Evolutionary conservation across 1,140 invertebrate species (phyloP).

Genomic region (Lordiphosa stackelbergi): DNA sequence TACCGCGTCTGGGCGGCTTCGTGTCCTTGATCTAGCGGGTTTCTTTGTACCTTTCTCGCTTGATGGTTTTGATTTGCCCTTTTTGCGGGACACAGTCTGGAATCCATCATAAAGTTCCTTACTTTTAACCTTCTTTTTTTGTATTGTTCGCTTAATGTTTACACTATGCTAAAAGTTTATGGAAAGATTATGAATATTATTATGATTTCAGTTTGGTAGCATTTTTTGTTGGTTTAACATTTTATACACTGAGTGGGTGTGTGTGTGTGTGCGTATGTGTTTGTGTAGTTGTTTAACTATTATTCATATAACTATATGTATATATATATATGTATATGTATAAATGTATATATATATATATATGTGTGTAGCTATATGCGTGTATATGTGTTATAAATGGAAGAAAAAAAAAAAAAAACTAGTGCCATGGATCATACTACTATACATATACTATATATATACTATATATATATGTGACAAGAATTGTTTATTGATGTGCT

Average conservation of each 20-base stretch:
- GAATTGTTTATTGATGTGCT: slow-evolving; percentile 45
- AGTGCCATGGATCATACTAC: slow-evolving; percentile 50
- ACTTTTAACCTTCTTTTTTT: too few species aligned
- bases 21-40: too few species aligned
- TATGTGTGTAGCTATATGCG: not conserved
- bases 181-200: too few species aligned
- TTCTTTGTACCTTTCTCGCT: too few species aligned
- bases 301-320: slow-evolving; percentile 22
- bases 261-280: slow-evolving; percentile 17
- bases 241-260: slow-evolving; percentile 6
- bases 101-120: too few species aligned
- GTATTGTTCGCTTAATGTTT: too few species aligned
- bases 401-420: slow-evolving; percentile 30
- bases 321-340: not conserved
- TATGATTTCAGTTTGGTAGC: slow-evolving; percentile 33
- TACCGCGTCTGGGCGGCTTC: too few species aligned
- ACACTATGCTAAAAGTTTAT: too few species aligned
- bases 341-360: slow-evolving; percentile 2
- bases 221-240: slow-evolving; percentile 10
- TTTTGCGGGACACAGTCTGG: too few species aligned
- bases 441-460: not conserved
- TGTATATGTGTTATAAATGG: slow-evolving; percentile 26
- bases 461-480: slow-evolving; percentile 3
- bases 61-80: too few species aligned
- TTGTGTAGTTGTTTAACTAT: slow-evolving; percentile 24